Base-by-base conservation (phyloP, 2,797 vertebrate species). In the Pachyuromys duprasi region DNA sequence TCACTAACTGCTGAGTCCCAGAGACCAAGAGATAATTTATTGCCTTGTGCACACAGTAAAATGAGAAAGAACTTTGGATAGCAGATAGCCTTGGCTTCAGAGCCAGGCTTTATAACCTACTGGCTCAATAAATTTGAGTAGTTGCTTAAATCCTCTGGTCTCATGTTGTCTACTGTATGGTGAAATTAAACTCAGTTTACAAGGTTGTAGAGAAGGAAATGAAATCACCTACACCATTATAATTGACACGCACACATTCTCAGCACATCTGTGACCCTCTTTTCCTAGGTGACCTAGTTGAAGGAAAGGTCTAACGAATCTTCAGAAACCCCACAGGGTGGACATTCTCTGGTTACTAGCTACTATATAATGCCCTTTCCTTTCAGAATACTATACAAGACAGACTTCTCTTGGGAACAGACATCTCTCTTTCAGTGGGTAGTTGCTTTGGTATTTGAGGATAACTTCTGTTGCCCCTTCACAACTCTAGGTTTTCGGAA, bases 181-280 rank as follows among this genome's bases (percentile, higher is more conserved):
- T 69, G 62, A 92, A 81, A 89, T 88, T n/a, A 89, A 90, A 75
- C 49, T 69, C 49, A 62, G 9, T 86, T 81, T 80, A 81, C 28
- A 75, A 76, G 28, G n/a, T 13, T 75, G 49, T 36, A 67, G 79
- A 84, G 45, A 89, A 63, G 86, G n/a, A 93, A 72, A 65, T 14
- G n/a, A 89, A 57, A 39, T 45, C 39, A n/a, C 65, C n/a, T 33
- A 20, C 28, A 42, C 28, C 31, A 87, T 14, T 36, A 4, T 70
- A 57, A 36, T 42, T 76, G 75, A n/a, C 69, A 42, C 11, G 4
- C 31, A 31, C 15, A n/a, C 36, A 39, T 87, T 72, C 55, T 78
- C 42, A 24, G 28, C 20, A 39, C 6, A 26, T 14, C n/a, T 42
- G 5, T 36, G 3, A 36, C 49, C 36, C 65, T 69, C 36, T 62